A percentile compares a stretch with the other conserved stretches of the same genome.
phyloP scores from a whole-genome alignment of 2,888 invertebrate genomes.

The Himalopsyche japonica region DNA sequence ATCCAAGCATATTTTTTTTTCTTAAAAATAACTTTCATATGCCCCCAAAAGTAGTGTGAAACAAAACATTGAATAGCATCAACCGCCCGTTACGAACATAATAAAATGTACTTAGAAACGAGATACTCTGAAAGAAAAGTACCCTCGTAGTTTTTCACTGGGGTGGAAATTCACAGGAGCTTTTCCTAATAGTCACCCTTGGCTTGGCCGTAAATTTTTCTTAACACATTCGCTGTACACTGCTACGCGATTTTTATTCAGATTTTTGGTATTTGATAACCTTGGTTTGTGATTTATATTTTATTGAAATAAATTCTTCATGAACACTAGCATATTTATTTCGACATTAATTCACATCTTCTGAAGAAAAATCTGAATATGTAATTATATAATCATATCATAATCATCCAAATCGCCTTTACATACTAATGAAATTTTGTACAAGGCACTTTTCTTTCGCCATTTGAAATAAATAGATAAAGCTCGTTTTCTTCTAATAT shows the following conservation, averaged over 20 bases:
- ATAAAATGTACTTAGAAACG: conserved; percentile 7
- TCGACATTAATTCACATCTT: too few species aligned
- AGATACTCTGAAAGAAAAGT: conserved; percentile 7
- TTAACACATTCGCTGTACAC: neutral
- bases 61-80: neutral
- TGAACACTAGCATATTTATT: too few species aligned
- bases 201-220: neutral
- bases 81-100: neutral
- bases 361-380: too few species aligned
- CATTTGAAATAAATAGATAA: too few species aligned
- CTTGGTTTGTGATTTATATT: too few species aligned
- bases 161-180: neutral
- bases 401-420: too few species aligned
- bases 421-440: too few species aligned
- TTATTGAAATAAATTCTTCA: too few species aligned
- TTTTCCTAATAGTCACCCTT: neutral
- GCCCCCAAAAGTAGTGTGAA: neutral
- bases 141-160: neutral
- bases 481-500: too few species aligned
- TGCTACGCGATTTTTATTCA: neutral
- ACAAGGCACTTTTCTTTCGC: too few species aligned
- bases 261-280: too few species aligned
- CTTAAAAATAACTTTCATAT: neutral
- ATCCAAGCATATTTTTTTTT: neutral
- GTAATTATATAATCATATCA: too few species aligned